Evolutionary conservation across 2,888 invertebrate species (phyloP).

Genomic region (Archips crataeganus): DNA sequence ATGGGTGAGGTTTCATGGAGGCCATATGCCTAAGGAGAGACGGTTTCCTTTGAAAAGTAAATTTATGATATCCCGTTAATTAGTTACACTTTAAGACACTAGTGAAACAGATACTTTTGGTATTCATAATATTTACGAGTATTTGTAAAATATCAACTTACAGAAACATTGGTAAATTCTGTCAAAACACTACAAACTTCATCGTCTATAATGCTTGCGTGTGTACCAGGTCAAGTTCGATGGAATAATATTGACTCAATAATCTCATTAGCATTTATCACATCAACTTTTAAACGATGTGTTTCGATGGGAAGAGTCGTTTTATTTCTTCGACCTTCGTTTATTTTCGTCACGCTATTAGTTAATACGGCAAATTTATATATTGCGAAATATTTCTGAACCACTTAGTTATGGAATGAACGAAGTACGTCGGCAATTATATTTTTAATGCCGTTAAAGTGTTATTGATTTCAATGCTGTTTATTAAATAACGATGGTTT

Average conservation of each 20-base stretch:
- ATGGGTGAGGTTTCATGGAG: conserved; percentile 27
- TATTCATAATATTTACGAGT: not conserved
- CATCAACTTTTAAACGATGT: conserved; percentile 12
- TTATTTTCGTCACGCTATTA: conserved; percentile 23
- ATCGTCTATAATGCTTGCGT: conserved; percentile 19
- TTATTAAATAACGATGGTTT: conserved; percentile 3
- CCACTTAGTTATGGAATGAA: conserved; percentile 14
- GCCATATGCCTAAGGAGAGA: conserved; percentile 18
- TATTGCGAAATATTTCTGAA: conserved; percentile 28
- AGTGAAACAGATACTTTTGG: not conserved
- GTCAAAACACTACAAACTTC: conserved; percentile 4
- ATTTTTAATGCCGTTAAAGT: conserved; percentile 5
- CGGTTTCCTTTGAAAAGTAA: not conserved
- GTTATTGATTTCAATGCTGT: not conserved
- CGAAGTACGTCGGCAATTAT: conserved; percentile 1
- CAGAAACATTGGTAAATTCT: not conserved
- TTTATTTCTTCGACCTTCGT: conserved; percentile 24
- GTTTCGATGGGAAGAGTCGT: conserved; percentile 13
- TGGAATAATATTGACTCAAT: conserved; percentile 18
- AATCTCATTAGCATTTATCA: conserved; percentile 35
- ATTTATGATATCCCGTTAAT: conserved; percentile 18
- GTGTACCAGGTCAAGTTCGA: conserved; percentile 30
- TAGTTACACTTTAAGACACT: not conserved
- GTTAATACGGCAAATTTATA: conserved; percentile 8
- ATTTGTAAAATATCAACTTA: not conserved